Conservation (phyloP, 2,797 vertebrate species). For the Potorous gilbertii region DNA sequence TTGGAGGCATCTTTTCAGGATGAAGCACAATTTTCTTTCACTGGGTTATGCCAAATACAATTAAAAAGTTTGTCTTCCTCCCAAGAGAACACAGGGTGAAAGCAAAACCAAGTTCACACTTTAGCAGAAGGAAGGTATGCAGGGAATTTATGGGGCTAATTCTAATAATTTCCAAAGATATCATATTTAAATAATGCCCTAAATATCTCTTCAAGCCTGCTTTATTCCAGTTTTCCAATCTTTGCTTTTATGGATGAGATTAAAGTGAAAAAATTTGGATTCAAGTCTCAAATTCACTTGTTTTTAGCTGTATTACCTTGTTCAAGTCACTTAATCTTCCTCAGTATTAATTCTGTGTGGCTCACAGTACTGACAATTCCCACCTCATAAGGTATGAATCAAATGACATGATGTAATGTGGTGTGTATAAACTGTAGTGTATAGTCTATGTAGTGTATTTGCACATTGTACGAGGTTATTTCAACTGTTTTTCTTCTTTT, state of each 20-base stretch:
- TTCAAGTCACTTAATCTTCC: neutral
- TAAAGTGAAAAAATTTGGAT: neutral
- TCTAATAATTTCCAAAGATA: slow-evolving; percentile 35
- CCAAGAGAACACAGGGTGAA: neutral
- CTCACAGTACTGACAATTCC: neutral
- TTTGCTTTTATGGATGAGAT: neutral
- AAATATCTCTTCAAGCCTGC: slow-evolving; percentile 12
- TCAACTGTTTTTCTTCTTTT: neutral
- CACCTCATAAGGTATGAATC: neutral
- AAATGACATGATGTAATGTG: neutral
- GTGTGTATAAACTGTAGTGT: neutral
- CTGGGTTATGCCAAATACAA: slow-evolving; percentile 10
- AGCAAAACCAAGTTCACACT: neutral
- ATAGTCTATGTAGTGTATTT: neutral
- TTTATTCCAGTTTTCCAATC: neutral
- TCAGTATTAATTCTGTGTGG: neutral
- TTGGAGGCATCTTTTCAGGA: neutral
- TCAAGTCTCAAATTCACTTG: neutral
- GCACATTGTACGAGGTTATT: neutral
- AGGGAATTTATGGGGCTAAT: slow-evolving; percentile 34
- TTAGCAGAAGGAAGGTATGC: slow-evolving; percentile 7
- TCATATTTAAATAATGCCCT: slow-evolving; percentile 1
- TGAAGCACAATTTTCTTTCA: slow-evolving; percentile 6
- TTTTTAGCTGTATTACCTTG: neutral
- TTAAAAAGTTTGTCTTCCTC: neutral